These are phyloP conservation scores for Cydia pomonella DNA, from an alignment of 1,140 invertebrate species.

Conservation along the genomic window DNA sequence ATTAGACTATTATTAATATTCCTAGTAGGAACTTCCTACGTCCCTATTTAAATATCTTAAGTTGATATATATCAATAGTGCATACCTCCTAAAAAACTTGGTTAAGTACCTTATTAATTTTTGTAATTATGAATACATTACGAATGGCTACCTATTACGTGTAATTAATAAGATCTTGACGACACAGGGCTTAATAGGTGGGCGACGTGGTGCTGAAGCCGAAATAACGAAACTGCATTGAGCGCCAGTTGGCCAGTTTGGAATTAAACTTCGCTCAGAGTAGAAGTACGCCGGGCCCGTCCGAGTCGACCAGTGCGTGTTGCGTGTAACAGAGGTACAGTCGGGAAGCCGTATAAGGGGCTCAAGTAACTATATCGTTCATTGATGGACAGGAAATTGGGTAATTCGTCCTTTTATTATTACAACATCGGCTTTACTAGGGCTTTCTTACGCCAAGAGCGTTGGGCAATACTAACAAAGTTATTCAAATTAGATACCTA, in stretches of 20 bases:
- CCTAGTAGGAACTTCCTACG: not conserved
- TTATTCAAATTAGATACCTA: conserved; percentile 25
- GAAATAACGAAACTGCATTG: conserved; percentile 2
- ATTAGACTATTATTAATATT: not conserved
- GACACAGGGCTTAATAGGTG: conserved; percentile 11
- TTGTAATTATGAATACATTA: conserved; percentile 10
- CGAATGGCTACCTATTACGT: not conserved
- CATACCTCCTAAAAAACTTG: not conserved
- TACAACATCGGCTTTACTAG: conserved; percentile 19
- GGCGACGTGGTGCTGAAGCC: not conserved
- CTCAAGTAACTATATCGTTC: not conserved
- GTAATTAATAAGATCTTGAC: conserved; percentile 8
- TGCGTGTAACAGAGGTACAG: not conserved
- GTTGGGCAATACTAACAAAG: not conserved
- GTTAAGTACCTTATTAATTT: not conserved
- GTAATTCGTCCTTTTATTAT: conserved; percentile 30
- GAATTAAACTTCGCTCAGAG: not conserved
- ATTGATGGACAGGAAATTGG: conserved; percentile 32
- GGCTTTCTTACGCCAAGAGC: conserved; percentile 1
- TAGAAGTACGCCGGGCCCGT: not conserved
- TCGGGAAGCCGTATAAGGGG: conserved; percentile 15
- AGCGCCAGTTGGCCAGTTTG: conserved; percentile 20
- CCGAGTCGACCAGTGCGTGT: not conserved
- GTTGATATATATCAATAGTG: not conserved
- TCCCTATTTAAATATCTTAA: not conserved